Base-by-base conservation (phyloP, 2,113 vertebrate genomes). In the Bombycilla garrulus region DNA sequence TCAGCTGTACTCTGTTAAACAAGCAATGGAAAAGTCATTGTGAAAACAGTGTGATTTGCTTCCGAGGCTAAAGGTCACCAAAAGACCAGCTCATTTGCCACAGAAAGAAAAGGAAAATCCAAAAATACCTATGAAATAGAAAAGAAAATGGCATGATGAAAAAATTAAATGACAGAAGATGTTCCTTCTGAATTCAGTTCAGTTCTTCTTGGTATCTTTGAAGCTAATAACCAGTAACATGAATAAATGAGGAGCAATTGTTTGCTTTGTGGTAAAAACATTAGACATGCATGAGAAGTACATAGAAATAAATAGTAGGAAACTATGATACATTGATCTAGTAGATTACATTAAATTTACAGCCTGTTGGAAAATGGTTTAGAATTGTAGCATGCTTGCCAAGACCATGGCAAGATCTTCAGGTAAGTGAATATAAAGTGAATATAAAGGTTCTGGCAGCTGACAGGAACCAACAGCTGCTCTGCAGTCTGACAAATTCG, bases 401-500 rank as follows among this genome's bases (percentile, higher is more conserved):
- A 96, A 93, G 54, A 73, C 50, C 23, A 61, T 77, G 58, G 54
- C 28, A 92, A 88, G 45, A 57, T 85, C 42, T 94, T 91, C 81
- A 94, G 92, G 90, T 95, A 88, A 85, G 45, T 0, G 21, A 90
- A 57, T 80, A 92, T 90, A 94, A 85, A 91, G 44, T 82, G 66
- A 69, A n/a, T n/a, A n/a, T 87, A 80, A n/a, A 85, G 7, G 28
- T 90, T 93, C 66, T 96, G 92, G 88, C 85, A 93, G 57, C 61
- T 88, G 87, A 92, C 70, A 80, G 70, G 48, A 93, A 26, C 84
- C 62, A 93, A 51, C 93, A 91, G 70, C 57, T 91, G 61, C 61
- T 96, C 81, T 67, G 45, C 90, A 87, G 53, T 45, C 61, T 94
- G 81, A 90, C 78, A 91, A 96, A 87, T 82, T 35, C 36, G 56